Percentiles rank a stretch among this genome's conserved stretches.
phyloP scores from a whole-genome alignment of 2,888 invertebrate species.

The Tryphoninae sp. region DNA sequence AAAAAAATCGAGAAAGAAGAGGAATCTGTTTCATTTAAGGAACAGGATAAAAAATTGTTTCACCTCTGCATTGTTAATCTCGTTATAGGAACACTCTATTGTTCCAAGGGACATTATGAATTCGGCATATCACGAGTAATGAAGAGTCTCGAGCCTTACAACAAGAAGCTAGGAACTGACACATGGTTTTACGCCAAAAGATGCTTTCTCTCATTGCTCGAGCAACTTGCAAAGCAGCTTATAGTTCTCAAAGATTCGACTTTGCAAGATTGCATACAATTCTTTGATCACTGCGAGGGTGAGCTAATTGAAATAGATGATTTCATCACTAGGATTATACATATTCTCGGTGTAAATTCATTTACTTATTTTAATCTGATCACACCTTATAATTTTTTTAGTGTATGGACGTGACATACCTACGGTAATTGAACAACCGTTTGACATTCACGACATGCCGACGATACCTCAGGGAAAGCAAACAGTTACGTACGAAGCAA shows the following conservation, averaged over 20 bases:
- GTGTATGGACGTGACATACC: slow-evolving; percentile 92
- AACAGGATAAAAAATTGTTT: slow-evolving; percentile 95
- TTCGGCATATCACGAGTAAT: slow-evolving; percentile 99
- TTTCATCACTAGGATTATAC: slow-evolving; percentile 47
- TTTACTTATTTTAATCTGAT: slow-evolving; percentile 47
- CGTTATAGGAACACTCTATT: slow-evolving; percentile 98
- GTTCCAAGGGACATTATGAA: slow-evolving; percentile 99
- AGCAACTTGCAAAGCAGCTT: slow-evolving; percentile 95
- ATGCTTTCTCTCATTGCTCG: slow-evolving; percentile 95
- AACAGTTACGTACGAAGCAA: slow-evolving; percentile 95
- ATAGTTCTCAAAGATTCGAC: slow-evolving; percentile 94
- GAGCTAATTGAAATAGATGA: slow-evolving; percentile 49
- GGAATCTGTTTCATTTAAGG: slow-evolving; percentile 94
- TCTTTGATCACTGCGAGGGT: slow-evolving; percentile 95
- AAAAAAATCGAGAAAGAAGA: slow-evolving; percentile 99
- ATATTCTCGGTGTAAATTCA: slow-evolving; percentile 11
- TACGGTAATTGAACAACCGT: slow-evolving; percentile 91
- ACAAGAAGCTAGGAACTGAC: slow-evolving; percentile 97
- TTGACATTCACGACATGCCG: slow-evolving; percentile 87
- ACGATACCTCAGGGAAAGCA: slow-evolving; percentile 89
- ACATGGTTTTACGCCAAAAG: slow-evolving; percentile 99
- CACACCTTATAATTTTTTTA: slow-evolving; percentile 77
- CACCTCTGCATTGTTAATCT: slow-evolving; percentile 99
- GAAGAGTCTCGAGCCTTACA: slow-evolving; percentile 96
- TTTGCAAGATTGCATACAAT: slow-evolving; percentile 92